Base-by-base conservation (phyloP, 2,113 vertebrate species). In the Setophaga petechia region DNA sequence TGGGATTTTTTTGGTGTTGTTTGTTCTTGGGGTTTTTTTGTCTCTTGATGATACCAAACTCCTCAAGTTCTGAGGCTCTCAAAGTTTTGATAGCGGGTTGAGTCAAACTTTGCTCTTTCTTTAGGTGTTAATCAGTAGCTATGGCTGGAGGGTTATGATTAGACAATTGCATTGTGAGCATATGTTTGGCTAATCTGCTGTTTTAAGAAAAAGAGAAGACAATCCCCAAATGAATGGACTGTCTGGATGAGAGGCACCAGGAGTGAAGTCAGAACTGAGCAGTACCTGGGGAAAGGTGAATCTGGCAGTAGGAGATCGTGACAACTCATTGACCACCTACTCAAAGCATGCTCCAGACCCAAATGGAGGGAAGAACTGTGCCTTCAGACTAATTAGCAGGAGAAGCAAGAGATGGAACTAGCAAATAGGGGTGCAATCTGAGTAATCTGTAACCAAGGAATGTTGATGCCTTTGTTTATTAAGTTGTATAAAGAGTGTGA, bases 1-100 rank as follows among this genome's bases (percentile, higher is more conserved):
- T 17, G 14, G 33, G 1, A 22, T 0, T 2, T 24, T 57, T 58
- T 52, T n/a, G 5, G 12, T 58, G 25, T 33, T 3, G 8, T 39
- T 30, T 54, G 19, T 4, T n/a, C 33, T 7, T 1, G 15, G 13
- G 6, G 0, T 10, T 58, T 80, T 77, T 81, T 52, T 22, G 37
- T 39, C 21, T 76, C 31, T 69, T 35, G 14, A 43, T 61, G 62
- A 16, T 27, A 62, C 12, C 8, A 47, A 55, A 41, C 21, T 11
- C 6, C 21, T 55, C 27, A 44, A 37, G 4, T 52, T 61, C 18
- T 52, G 46, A 68, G 37, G 44, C 44, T 59, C 27, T 59, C 39
- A 61, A 41, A 21, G 5, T 54, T 68, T 83, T 68, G 22, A 31
- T 15, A 62, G 21, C 8, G 21, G 5, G 6, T 55, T 76, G 78